phyloP scores from a whole-genome alignment of 2,113 vertebrate species.

The Motacilla alba region DNA sequence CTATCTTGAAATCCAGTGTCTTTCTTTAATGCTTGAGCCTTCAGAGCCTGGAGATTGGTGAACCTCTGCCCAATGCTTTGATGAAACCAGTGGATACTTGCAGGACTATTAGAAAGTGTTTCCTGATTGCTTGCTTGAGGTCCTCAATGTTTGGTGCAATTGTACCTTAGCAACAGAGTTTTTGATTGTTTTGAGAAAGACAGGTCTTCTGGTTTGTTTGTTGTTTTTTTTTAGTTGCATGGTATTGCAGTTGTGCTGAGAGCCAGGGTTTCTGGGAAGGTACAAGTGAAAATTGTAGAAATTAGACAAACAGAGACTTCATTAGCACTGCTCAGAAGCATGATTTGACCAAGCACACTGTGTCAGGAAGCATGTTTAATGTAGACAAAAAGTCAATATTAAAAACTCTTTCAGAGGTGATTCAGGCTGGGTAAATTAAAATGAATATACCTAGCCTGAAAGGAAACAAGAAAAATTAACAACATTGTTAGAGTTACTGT shows the following conservation, averaged over 20 bases:
- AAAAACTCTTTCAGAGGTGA: not conserved
- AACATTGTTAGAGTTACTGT: not conserved
- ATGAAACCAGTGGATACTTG: not conserved
- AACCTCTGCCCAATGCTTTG: not conserved
- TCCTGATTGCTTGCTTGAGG: not conserved
- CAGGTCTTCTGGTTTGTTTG: not conserved
- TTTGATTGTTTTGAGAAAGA: not conserved
- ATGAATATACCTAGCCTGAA: not conserved
- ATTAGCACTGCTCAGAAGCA: not conserved
- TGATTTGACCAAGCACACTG: not conserved
- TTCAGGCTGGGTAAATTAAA: not conserved
- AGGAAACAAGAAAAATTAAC: not conserved
- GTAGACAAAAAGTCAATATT: not conserved
- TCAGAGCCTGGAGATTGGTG: not conserved
- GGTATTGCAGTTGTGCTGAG: not conserved
- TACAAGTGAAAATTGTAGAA: not conserved
- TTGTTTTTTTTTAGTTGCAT: not conserved
- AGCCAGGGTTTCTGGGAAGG: not conserved
- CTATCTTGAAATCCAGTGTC: not conserved
- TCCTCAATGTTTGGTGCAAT: not conserved
- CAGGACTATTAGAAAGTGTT: not conserved
- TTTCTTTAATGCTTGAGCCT: not conserved
- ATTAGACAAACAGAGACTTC: not conserved
- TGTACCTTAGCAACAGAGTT: not conserved
- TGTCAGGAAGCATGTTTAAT: not conserved